These are phyloP conservation scores for Mamestra brassicae DNA, from an alignment of 2,888 invertebrate species.

Conservation along the genomic window DNA sequence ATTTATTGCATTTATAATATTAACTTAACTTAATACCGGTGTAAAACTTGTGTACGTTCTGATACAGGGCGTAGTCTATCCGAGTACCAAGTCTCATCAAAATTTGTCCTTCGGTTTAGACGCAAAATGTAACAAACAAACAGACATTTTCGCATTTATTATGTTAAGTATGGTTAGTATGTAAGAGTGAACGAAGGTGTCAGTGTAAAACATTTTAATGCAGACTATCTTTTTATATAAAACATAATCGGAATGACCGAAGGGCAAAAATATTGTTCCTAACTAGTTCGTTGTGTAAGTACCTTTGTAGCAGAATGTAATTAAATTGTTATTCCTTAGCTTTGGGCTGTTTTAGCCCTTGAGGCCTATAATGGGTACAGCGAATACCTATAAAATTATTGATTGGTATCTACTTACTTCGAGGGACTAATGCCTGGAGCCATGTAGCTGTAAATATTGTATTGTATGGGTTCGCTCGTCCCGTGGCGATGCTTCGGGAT, in stretches of 20 bases:
- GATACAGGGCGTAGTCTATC: background rate
- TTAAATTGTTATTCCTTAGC: conserved; percentile 16
- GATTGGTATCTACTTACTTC: conserved; percentile 57
- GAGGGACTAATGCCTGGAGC: conserved; percentile 43
- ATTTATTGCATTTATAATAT: no score
- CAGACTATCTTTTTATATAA: background rate
- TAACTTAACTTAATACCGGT: no score
- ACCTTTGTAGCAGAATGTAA: conserved; percentile 21
- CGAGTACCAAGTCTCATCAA: background rate
- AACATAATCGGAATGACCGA: background rate
- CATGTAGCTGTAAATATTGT: conserved; percentile 46
- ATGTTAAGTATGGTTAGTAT: background rate
- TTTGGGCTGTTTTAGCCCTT: conserved; percentile 34
- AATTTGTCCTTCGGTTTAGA: background rate
- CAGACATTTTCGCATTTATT: background rate
- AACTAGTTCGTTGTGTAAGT: background rate
- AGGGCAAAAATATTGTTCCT: no score
- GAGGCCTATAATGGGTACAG: conserved; percentile 37
- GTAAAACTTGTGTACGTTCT: no score
- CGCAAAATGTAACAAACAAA: no score
- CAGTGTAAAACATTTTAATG: background rate
- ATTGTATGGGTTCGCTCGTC: conserved; percentile 29
- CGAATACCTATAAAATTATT: conserved; percentile 56
- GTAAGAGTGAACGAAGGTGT: background rate
- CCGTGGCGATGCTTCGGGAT: conserved; percentile 24